A percentile compares a stretch with the other conserved stretches of the same genome.
Conservation (phyloP, 2,797 vertebrate genomes). For the Lepus oiostolus region DNA sequence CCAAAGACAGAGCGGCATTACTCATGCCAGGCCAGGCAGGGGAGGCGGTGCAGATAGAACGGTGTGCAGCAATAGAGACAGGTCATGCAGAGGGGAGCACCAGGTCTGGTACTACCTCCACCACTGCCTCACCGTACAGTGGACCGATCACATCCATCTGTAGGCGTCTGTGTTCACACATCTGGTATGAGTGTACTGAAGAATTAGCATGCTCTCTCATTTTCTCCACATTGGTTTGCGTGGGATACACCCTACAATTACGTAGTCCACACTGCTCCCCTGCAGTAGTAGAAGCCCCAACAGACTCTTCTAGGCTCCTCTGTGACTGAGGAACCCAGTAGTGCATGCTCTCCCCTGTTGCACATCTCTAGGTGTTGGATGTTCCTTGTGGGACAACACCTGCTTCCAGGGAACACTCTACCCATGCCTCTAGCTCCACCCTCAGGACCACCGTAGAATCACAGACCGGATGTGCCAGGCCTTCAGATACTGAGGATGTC, state of each 20-base stretch:
- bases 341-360: background rate
- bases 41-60: background rate
- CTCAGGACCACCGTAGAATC: background rate
- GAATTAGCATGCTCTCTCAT: background rate
- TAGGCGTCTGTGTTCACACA: too few species aligned
- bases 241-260: background rate
- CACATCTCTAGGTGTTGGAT: background rate
- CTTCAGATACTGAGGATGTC: background rate
- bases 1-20: background rate
- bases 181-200: background rate
- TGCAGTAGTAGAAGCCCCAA: background rate
- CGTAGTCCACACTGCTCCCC: background rate
- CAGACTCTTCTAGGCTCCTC: background rate
- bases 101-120: background rate
- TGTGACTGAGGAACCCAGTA: background rate
- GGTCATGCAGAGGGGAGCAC: too few species aligned
- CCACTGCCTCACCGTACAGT: background rate
- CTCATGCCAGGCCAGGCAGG: background rate
- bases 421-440: background rate
- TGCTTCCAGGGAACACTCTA: background rate
- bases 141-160: background rate
- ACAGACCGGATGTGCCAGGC: background rate
- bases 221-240: background rate
- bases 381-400: background rate
- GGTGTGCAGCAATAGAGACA: background rate